Percentiles rank a stretch among this genome's conserved stretches.
These are phyloP conservation scores for Nycteola revayana DNA, from an alignment of 2,888 invertebrate species.

Conservation along the genomic window DNA sequence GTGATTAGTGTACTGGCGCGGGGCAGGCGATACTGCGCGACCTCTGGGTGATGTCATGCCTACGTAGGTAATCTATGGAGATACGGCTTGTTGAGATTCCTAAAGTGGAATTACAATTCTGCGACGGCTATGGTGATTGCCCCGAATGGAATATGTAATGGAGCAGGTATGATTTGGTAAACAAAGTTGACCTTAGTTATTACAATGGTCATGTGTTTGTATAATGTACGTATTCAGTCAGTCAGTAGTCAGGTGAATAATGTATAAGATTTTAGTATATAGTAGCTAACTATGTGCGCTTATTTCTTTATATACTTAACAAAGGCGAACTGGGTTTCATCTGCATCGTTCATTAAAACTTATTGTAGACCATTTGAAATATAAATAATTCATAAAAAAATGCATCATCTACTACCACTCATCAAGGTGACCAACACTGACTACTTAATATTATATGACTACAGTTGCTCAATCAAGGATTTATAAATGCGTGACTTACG, in stretches of 20 bases:
- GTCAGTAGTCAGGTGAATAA: too few species aligned
- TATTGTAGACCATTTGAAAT: too few species aligned
- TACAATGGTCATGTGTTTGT: too few species aligned
- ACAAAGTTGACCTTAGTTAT: conserved; percentile 49
- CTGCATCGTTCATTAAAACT: too few species aligned
- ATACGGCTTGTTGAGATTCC: conserved; percentile 64
- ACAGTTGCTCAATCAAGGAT: conserved; percentile 9
- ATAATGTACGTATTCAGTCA: too few species aligned
- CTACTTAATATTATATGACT: conserved; percentile 1
- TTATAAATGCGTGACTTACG: too few species aligned
- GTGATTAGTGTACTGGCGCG: conserved; percentile 61
- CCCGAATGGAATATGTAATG: conserved; percentile 43
- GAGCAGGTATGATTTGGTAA: conserved; percentile 34
- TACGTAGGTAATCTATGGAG: conserved; percentile 45
- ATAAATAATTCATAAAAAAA: too few species aligned
- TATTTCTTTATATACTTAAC: too few species aligned
- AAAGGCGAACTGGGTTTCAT: too few species aligned
- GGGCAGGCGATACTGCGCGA: conserved; percentile 59
- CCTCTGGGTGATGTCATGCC: conserved; percentile 74
- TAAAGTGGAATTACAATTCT: conserved; percentile 60
- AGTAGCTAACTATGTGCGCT: too few species aligned
- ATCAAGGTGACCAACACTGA: conserved; percentile 16
- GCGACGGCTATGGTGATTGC: conserved; percentile 47
- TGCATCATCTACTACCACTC: background rate
- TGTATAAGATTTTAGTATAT: too few species aligned